Evolutionary conservation across 2,888 invertebrate genomes (phyloP).

Genomic region (Caenorhabditis macrosperma): DNA sequence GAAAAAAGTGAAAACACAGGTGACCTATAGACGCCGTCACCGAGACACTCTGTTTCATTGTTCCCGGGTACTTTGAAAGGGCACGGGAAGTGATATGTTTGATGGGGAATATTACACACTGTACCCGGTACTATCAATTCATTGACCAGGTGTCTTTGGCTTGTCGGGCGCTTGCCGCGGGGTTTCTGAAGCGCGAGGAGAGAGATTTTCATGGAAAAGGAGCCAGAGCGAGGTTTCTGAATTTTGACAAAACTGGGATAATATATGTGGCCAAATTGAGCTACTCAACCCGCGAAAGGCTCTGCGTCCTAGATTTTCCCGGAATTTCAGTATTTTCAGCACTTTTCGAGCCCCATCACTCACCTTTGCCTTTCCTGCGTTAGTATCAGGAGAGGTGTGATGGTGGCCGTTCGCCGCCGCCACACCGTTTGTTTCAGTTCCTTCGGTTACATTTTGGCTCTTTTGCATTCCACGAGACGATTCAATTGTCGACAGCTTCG

Average conservation of each 20-base stretch:
- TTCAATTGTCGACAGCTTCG: conserved; percentile 66
- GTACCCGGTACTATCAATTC: neutral
- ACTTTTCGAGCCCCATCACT: neutral
- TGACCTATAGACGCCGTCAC: neutral
- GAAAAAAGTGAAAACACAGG: neutral
- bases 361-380: conserved; percentile 54
- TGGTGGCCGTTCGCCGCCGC: conserved; percentile 47
- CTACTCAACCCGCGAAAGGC: too few relatives aligned
- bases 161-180: too few relatives aligned
- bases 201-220: neutral
- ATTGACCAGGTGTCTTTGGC: too few relatives aligned
- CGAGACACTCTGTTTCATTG: neutral
- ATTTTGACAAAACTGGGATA: too few relatives aligned
- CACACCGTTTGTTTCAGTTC: conserved; percentile 52
- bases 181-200: too few relatives aligned
- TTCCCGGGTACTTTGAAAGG: conserved; percentile 3
- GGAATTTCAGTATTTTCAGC: too few relatives aligned
- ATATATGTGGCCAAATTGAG: too few relatives aligned
- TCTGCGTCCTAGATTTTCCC: neutral
- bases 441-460: conserved; percentile 63
- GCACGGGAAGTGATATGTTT: neutral
- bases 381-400: conserved; percentile 60
- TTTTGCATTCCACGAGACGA: conserved; percentile 68
- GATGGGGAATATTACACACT: neutral
- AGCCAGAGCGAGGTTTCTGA: too few relatives aligned